Percentiles rank a stretch among this genome's conserved stretches.
Evolutionary conservation across 2,113 vertebrate genomes (phyloP).

Genomic region (Anas platyrhynchos): DNA sequence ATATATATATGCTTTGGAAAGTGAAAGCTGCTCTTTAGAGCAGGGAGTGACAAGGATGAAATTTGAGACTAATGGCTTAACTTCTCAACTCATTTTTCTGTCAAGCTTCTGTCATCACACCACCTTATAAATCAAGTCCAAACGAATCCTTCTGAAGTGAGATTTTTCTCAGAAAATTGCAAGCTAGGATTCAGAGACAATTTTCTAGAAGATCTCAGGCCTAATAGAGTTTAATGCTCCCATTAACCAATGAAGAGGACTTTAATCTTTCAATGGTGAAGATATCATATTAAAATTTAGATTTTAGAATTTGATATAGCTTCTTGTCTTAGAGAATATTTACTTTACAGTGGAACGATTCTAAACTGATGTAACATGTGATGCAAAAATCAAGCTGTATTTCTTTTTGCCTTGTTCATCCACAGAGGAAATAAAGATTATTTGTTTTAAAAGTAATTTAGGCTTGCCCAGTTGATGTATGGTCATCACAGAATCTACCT

Average conservation of each 20-base stretch:
- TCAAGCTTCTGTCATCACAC: conserved; percentile 13
- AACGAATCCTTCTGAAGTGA: not conserved
- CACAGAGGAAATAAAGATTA: not conserved
- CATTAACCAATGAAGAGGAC: not conserved
- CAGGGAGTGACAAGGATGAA: conserved; percentile 18
- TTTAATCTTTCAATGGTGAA: not conserved
- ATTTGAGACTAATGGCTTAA: conserved; percentile 39
- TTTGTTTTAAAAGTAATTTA: not conserved
- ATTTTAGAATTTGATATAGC: not conserved
- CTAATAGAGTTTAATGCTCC: not conserved
- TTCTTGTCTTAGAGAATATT: not conserved
- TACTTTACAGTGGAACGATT: not conserved
- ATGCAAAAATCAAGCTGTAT: not conserved
- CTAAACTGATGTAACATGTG: not conserved
- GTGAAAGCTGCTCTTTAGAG: not conserved
- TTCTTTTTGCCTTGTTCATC: not conserved
- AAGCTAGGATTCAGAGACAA: not conserved
- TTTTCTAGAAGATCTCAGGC: not conserved
- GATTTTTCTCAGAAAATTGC: not conserved
- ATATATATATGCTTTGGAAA: not conserved
- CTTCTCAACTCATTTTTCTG: conserved; percentile 38
- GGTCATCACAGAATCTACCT: not conserved
- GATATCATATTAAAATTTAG: not conserved
- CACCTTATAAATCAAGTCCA: conserved; percentile 25
- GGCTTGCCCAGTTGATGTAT: not conserved